Conservation (phyloP, 2,113 vertebrate species). For the Python bivittatus region DNA sequence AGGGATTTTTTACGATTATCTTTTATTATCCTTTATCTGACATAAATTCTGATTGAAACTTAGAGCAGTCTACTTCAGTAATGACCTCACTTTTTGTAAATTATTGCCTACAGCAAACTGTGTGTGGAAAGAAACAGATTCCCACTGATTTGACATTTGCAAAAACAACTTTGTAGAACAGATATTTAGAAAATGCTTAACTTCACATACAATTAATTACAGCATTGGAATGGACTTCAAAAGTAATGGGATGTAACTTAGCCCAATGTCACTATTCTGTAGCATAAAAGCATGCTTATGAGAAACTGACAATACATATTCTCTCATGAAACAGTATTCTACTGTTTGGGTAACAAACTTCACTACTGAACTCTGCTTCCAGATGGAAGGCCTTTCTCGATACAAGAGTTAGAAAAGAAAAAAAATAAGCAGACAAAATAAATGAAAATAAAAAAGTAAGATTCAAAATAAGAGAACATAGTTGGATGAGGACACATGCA, state of each 20-base stretch:
- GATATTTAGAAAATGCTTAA: neutral
- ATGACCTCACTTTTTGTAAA: neutral
- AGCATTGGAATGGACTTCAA: neutral
- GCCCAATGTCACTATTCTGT: neutral
- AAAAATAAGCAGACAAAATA: neutral
- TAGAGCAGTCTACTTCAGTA: conserved; percentile 51
- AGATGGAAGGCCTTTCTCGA: neutral
- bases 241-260: neutral
- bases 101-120: conserved; percentile 6
- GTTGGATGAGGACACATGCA: neutral
- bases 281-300: neutral
- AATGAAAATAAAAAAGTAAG: neutral
- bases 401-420: neutral
- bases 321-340: neutral
- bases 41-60: conserved; percentile 45
- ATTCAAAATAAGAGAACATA: neutral
- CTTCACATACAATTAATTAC: neutral
- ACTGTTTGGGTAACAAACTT: neutral
- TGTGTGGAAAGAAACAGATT: conserved; percentile 20
- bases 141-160: conserved; percentile 10
- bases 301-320: neutral
- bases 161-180: neutral
- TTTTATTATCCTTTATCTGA: conserved; percentile 19
- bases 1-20: conserved; percentile 21
- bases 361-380: neutral